Base-by-base conservation (phyloP, 1,140 invertebrate genomes). In the Drosophila elegans region DNA sequence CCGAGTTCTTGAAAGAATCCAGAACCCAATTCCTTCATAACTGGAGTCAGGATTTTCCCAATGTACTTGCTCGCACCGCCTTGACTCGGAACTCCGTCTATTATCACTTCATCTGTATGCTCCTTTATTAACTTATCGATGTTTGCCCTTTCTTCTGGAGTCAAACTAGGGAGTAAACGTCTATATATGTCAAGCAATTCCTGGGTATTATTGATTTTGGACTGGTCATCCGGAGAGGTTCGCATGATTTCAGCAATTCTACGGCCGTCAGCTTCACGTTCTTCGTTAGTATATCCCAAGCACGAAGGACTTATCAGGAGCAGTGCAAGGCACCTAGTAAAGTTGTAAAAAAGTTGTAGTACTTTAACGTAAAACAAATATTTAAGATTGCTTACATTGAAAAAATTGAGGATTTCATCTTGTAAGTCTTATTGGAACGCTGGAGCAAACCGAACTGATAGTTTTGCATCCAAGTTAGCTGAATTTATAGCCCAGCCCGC, bases 21-120 rank as follows among this genome's bases (percentile, higher is more conserved):
- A 2, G 3, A 10, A 2, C 36, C 25, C 11, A 41, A 11, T 0
- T 25, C 21, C 4, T n/a, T 39, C 2, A 4, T 21, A 29, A 3
- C 11, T 10, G n/a, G 9, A n/a, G 4, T 6, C 10, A 29, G 11
- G 10, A 7, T 4, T 34, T 55, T 55, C 6, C 0, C 9, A 4
- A 7, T 7, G 9, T 27, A 29, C 13, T 55, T 39, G 9, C 4
- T 13, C 11, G 12, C 55, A 3, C 59, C 36, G 7, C 51, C 51
- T 2, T 62, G 51, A 32, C 5, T 21, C 2, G 51, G 52, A 16
- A 57, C 52, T 57, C 52, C 59, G 7, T 56, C 59, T 36, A 62
- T 3, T 2, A 32, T 2, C 4, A 32, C 21, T 21, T 21, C 34
- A 1, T 32, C 25, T 3, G 36, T 41, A n/a, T 25, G 3, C 7